Evolutionary conservation across 2,113 vertebrate genomes (phyloP), one percentile per base, ranked within the genome.

Genomic region (Pachycephala philippinensis): DNA sequence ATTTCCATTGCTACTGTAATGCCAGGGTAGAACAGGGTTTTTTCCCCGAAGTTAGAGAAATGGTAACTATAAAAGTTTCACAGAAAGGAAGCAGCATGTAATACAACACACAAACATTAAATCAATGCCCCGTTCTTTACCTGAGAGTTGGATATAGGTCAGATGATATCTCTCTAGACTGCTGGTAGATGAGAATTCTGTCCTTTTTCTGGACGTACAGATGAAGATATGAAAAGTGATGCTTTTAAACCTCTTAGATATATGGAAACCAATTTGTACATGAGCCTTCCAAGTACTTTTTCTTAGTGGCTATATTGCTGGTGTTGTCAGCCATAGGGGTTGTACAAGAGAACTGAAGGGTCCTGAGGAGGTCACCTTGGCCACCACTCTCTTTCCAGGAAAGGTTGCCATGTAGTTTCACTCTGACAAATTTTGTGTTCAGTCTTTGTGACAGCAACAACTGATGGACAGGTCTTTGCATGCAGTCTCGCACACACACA

Each of bases 111-210:
- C 1, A 65, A 70, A 52, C 1, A 2, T 54, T 79, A 37, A 76
- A 52, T 35, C n/a, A 66, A 53, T 45, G 11, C 1, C 16, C 0
- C 0, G 0, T 28, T 70, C 12, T 30, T 47, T 27, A 15, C 24
- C 24, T 85, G 27, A 40, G 5, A 5, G 50, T 37, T 65, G 9
- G 7, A 4, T 26, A n/a, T 33, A 61, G 6, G 9, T 70, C n/a
- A 78, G 17, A 47, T 39, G 12, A 35, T 19, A 16, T 45, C 74
- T 6, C 20, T 84, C n/a, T 70, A 15, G 20, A 28, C 8, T 53
- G n/a, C 18, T 70, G 15, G 52, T 26, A 66, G 37, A 45, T 40
- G 5, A 52, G 33, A 63, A 65, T 54, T 81, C 35, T 60, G 2
- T 42, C 15, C 1, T 37, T 90, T 71, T 85, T 74, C 22, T 47